Evolutionary conservation across 2,113 vertebrate species (phyloP).

Genomic region (Erpornis zantholeuca): DNA sequence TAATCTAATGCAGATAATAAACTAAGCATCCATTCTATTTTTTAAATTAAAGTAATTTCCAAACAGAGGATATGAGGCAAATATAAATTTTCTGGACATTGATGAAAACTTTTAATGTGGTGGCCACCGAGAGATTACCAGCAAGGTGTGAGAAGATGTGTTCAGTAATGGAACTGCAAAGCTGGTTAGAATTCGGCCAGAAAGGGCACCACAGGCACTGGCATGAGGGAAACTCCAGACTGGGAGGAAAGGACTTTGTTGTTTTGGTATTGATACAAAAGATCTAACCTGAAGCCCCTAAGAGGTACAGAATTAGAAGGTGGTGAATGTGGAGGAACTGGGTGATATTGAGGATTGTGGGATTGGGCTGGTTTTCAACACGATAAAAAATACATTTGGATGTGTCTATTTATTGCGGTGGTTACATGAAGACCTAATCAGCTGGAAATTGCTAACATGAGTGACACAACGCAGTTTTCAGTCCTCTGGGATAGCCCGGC

Average conservation of each 20-base stretch:
- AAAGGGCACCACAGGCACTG: not conserved
- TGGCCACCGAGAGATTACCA: not conserved
- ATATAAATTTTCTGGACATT: not conserved
- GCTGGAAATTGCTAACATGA: not conserved
- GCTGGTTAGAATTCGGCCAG: not conserved
- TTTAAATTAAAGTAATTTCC: not conserved
- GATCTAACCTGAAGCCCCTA: not conserved
- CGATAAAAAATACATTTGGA: not conserved
- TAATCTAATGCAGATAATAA: not conserved
- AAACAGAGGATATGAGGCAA: not conserved
- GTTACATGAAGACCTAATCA: not conserved
- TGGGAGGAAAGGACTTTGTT: not conserved
- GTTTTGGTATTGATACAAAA: not conserved
- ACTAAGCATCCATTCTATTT: not conserved
- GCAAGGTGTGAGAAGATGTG: not conserved
- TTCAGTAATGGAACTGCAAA: not conserved
- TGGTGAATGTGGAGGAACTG: not conserved
- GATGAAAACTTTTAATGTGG: not conserved
- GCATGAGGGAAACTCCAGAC: not conserved
- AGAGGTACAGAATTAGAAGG: not conserved
- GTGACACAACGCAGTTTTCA: no score
- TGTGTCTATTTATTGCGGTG: accelerated
- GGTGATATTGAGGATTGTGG: not conserved
- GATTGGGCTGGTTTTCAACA: not conserved
- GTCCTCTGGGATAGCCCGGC: no score